Evolutionary conservation across 1,140 invertebrate genomes (phyloP).

Genomic region (Drosophila trapezifrons): DNA sequence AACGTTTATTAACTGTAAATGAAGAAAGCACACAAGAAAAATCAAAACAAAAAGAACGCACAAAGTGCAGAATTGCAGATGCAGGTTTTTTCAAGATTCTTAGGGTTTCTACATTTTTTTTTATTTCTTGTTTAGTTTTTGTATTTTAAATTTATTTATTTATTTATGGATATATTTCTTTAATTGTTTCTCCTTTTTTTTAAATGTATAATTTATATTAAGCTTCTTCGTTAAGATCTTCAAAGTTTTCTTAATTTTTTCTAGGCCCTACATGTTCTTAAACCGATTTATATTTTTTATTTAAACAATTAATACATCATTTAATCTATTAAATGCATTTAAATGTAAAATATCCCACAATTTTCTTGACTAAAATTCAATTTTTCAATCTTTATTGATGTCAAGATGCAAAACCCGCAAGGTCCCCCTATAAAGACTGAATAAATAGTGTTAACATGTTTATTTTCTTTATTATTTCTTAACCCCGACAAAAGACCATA

Average conservation of each 20-base stretch:
- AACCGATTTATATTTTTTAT: neutral
- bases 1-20: conserved; percentile 69
- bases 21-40: conserved; percentile 29
- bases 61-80: conserved; percentile 23
- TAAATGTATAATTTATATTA: no score
- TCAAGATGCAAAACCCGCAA: neutral
- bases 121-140: no score
- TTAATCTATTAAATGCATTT: no score
- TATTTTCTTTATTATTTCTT: conserved; percentile 2
- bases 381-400: neutral
- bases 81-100: conserved; percentile 12
- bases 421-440: neutral
- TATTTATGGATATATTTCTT: no score
- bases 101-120: neutral
- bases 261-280: neutral
- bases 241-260: no score
- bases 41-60: neutral
- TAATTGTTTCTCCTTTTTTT: no score
- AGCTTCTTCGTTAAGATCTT: no score
- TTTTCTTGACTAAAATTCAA: neutral
- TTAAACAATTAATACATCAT: neutral
- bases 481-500: neutral
- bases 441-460: neutral
- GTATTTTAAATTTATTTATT: no score
- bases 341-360: neutral